Evolutionary conservation across 2,888 invertebrate species (phyloP).

Genomic region (Escarpia spicata): DNA sequence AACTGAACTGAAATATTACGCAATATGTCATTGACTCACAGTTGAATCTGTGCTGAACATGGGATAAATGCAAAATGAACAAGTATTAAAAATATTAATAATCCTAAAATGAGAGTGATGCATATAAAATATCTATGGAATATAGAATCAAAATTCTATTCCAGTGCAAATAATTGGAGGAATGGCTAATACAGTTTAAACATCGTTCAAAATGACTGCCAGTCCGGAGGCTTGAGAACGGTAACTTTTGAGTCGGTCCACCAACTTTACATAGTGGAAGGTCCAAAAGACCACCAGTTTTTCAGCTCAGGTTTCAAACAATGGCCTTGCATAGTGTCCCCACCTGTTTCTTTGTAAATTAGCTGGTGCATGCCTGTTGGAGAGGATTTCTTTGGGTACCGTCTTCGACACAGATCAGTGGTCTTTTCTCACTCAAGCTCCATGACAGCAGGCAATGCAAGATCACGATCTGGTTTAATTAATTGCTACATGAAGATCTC

Average conservation of each 20-base stretch:
- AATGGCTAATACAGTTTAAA: background rate
- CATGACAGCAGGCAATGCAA: background rate
- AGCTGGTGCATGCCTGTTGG: background rate
- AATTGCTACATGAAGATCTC: background rate
- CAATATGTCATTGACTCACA: background rate
- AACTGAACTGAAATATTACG: background rate
- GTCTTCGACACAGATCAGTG: background rate
- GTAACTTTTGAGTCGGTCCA: too few species aligned
- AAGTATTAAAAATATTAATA: too few species aligned
- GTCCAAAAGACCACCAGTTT: too few species aligned
- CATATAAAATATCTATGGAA: background rate
- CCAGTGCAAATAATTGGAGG: background rate
- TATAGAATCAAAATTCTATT: background rate
- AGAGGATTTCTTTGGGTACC: background rate
- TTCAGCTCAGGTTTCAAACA: too few species aligned
- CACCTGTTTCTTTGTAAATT: background rate
- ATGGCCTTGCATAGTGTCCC: too few species aligned
- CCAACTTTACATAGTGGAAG: too few species aligned
- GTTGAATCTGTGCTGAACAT: background rate
- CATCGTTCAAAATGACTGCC: background rate
- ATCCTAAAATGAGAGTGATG: background rate
- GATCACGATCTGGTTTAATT: background rate
- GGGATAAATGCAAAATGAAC: too few species aligned
- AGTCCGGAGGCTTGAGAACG: background rate
- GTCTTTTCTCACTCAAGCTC: background rate